A percentile compares a stretch with the other conserved stretches of the same genome.
phyloP scores from a whole-genome alignment of 37 sponge, comb jelly and placozoan genomes.

The Amphimedon queenslandica region DNA sequence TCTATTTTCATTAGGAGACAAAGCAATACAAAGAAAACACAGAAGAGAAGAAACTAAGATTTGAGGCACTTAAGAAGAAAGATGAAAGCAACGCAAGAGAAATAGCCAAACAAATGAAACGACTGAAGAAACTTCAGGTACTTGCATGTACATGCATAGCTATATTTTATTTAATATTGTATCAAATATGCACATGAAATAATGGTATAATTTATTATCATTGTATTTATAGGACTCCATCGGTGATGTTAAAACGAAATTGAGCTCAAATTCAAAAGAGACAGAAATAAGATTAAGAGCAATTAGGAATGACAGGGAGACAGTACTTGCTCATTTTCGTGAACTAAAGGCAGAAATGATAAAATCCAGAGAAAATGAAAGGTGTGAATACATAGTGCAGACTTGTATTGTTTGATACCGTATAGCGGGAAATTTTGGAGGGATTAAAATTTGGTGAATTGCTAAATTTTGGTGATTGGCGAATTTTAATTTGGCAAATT shows the following conservation, averaged over 20 bases:
- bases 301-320: conserved; percentile 73
- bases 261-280: conserved; percentile 74
- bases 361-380: conserved; percentile 79
- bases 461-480: too few relatives aligned
- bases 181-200: too few relatives aligned
- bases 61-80: conserved; percentile 89
- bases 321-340: conserved; percentile 62
- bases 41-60: conserved; percentile 83
- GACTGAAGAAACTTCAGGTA: conserved; percentile 77
- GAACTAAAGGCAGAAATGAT: conserved; percentile 91
- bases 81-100: conserved; percentile 77
- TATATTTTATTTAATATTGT: background rate
- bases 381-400: conserved; percentile 27
- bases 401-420: too few relatives aligned
- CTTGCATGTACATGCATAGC: too few relatives aligned
- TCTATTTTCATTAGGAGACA: too few relatives aligned
- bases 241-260: conserved; percentile 55
- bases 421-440: background rate
- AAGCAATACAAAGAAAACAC: conserved; percentile 87
- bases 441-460: too few relatives aligned
- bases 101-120: conserved; percentile 91
- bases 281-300: conserved; percentile 54
- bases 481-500: too few relatives aligned
- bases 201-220: background rate
- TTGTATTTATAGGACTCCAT: conserved; percentile 49